Evolutionary conservation across 2,797 vertebrate species (phyloP).

Genomic region (Labroides dimidiatus): DNA sequence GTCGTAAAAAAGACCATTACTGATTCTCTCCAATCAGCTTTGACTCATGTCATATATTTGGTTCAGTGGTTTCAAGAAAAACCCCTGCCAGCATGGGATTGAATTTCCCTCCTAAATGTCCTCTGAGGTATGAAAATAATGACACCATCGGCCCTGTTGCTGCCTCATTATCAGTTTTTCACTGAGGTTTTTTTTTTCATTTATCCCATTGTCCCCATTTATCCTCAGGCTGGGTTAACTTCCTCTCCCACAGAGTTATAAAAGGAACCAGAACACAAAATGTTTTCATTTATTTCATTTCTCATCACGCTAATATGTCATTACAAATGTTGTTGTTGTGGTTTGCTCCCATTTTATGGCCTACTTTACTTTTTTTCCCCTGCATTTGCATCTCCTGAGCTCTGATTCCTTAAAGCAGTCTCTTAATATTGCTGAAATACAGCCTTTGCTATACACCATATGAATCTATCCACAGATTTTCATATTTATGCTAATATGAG

Average conservation of each 20-base stretch:
- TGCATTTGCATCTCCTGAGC: background rate
- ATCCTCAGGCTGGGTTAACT: conserved; percentile 1
- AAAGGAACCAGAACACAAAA: background rate
- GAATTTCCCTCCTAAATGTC: conserved; percentile 30
- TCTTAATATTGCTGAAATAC: background rate
- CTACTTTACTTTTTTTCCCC: background rate
- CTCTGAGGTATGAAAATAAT: conserved; percentile 33
- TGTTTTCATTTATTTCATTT: background rate
- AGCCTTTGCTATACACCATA: conserved; percentile 5
- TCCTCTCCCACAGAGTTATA: background rate
- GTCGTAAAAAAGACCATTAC: background rate
- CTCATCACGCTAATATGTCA: background rate
- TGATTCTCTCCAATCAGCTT: conserved; percentile 9
- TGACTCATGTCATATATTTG: conserved; percentile 3
- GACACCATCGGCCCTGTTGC: conserved; percentile 14
- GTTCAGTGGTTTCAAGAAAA: conserved; percentile 8
- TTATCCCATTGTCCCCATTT: background rate
- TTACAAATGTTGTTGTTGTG: conserved; percentile 8
- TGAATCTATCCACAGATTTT: conserved; percentile 17
- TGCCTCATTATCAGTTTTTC: conserved; percentile 20
- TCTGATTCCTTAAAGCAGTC: background rate
- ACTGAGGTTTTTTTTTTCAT: background rate
- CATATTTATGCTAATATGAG: conserved; percentile 55
- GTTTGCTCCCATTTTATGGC: background rate
- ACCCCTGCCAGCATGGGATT: conserved; percentile 30